Base-by-base conservation (phyloP, 2,797 vertebrate species). In the Sebastes cheni region DNA sequence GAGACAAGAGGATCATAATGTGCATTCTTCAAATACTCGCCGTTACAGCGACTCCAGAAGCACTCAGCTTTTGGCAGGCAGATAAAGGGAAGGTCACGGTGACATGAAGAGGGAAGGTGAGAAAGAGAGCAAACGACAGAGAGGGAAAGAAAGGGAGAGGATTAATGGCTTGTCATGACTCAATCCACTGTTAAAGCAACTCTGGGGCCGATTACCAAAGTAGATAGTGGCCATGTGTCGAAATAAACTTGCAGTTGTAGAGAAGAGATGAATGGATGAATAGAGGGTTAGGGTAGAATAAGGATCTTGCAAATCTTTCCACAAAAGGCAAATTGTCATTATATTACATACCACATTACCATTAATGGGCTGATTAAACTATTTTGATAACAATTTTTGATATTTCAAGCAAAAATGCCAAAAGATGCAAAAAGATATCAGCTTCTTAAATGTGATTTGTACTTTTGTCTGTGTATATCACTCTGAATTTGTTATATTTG, bases 141-240 rank as follows among this genome's bases (percentile, higher is more conserved):
- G 59, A 76, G 56, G 58, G 42, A 77, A 79, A 82, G 69, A 88
- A 77, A 83, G 58, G 46, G 58, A 83, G 89, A 73, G 72, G 85
- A 88, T 88, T 87, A 87, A 87, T 86, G 75, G 84, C 66, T 72
- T 82, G 77, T 80, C 85, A 84, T 86, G 84, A 76, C 72, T 90
- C 84, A 83, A 79, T 90, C 83, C 75, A 86, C 79, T 84, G 75
- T 82, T 72, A 22, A 32, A 80, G 79, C 67, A 80, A 79, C 77
- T 79, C 69, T 82, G 55, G 58, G 77, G 55, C 62, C 58, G 64
- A 88, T 79, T 72, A 71, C 81, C 81, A 79, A 85, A 88, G 77
- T 61, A 72, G 50, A 79, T 20, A 55, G 60, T 29, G 50, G 54
- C 56, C 64, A 39, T 54, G 56, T 70, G 60, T 78, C 79, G 59